Evolutionary conservation across 2,113 vertebrate species (phyloP).

Genomic region (Coptodon bakossiorum): DNA sequence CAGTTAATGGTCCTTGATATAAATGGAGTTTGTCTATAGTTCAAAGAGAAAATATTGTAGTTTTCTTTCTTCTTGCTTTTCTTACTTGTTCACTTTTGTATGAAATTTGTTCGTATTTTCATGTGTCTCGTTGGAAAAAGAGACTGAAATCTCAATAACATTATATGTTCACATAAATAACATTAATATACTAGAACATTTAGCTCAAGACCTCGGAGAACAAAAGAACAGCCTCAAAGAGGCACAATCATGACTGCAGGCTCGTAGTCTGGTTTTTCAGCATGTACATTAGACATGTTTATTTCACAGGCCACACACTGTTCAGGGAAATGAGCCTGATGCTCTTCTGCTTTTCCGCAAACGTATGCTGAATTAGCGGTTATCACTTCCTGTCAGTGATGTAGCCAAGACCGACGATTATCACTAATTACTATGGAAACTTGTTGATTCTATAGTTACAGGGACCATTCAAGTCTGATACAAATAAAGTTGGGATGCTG

Average conservation of each 20-base stretch:
- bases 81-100: neutral
- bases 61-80: no score
- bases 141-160: rapidly evolving
- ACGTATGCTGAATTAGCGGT: rapidly evolving
- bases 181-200: rapidly evolving
- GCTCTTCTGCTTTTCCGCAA: rapidly evolving
- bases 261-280: neutral
- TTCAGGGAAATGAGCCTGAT: neutral
- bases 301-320: neutral
- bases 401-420: neutral
- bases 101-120: rapidly evolving
- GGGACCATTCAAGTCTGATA: neutral
- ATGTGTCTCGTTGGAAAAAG: rapidly evolving
- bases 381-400: neutral
- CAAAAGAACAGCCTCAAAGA: neutral
- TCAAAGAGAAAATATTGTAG: no score
- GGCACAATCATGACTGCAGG: neutral
- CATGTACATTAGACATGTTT: rapidly evolving
- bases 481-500: neutral
- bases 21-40: no score
- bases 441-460: neutral
- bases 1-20: no score
- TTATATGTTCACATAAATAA: neutral
- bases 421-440: neutral
- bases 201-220: rapidly evolving